Base-by-base conservation (phyloP, 37 sponge, comb jelly and placozoan species). In the Ephydatia muelleri region DNA sequence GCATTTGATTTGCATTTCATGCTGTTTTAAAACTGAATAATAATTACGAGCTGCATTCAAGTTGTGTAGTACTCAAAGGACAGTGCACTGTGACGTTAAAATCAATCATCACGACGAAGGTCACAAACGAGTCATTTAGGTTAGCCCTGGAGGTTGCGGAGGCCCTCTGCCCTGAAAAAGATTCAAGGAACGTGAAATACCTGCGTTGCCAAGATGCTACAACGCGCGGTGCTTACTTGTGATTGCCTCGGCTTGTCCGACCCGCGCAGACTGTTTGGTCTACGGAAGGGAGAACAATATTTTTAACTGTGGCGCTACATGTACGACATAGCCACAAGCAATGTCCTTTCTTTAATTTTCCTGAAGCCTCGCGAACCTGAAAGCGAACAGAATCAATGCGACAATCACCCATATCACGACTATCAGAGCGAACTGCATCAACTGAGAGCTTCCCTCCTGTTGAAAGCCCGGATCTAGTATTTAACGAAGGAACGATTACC, bases 341-440 rank as follows among this genome's bases (percentile, higher is more conserved):
- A 28, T 11, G 29, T 11, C 4, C 11, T 5, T 28, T 8, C 26
- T 25, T 65, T 38, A 34, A 3, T 37, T 71, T 34, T 14, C 57
- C 16, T 14, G 16, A 21, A 57, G 19, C 39, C 14, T 26, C n/a
- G 27, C 68, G 29, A 4, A 86, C 90, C 90, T 89, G 81, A 89
- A 80, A 40, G 74, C 5, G 57, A 85, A 89, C 5, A 89, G 68
- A 26, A 85, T 34, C 68, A 89, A 0, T 32, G 90, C 90, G 13
- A 89, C 28, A 29, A 89, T 38, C 13, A 89, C 27, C 90, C 90
- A 89, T 37, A 89, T 40, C 19, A 84, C 40, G 14, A 89, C 67
- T 9, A 89, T 0, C 39, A 84, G 12, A 40, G 28, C 40, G 22
- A 80, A 34, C 29, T 71, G 73, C 23, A 48, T 21, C 33, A 21